A percentile compares a stretch with the other conserved stretches of the same genome.
These are phyloP conservation scores for Seriola dumerili DNA, from an alignment of 2,113 vertebrate genomes.

Conservation along the genomic window DNA sequence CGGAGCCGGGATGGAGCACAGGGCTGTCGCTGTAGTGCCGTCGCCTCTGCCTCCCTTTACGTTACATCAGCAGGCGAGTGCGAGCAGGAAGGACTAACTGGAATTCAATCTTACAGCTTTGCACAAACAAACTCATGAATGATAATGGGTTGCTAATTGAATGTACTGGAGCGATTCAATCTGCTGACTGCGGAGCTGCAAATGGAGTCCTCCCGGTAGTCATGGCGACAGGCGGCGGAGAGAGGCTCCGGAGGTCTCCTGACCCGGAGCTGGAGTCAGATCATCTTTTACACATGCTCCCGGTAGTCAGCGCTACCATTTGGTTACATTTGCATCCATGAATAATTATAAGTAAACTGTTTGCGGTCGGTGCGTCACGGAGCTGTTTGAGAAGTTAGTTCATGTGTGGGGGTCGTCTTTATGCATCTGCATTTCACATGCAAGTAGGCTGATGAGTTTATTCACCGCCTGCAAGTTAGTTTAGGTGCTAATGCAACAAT, in stretches of 20 bases:
- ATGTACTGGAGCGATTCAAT: slow-evolving; percentile 69
- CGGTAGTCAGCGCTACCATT: slow-evolving; percentile 32
- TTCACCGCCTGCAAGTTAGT: neutral
- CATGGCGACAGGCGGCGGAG: slow-evolving; percentile 58
- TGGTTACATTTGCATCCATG: slow-evolving; percentile 60
- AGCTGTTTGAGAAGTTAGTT: slow-evolving; percentile 38
- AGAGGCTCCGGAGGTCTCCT: slow-evolving; percentile 62
- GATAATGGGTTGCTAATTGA: slow-evolving; percentile 80
- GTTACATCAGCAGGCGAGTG: slow-evolving; percentile 49
- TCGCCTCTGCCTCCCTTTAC: slow-evolving; percentile 32
- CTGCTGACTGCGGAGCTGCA: slow-evolving; percentile 57
- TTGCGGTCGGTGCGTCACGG: slow-evolving; percentile 28
- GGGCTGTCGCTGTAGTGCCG: neutral
- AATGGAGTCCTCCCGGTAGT: slow-evolving; percentile 74
- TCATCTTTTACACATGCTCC: slow-evolving; percentile 50
- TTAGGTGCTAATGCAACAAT: slow-evolving; percentile 8
- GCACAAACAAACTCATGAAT: slow-evolving; percentile 81
- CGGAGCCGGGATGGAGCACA: neutral
- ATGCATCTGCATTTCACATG: neutral
- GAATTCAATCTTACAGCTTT: slow-evolving; percentile 70
- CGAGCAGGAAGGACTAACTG: slow-evolving; percentile 55
- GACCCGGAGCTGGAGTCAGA: slow-evolving; percentile 66
- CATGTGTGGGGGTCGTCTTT: neutral
- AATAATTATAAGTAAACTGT: slow-evolving; percentile 64
- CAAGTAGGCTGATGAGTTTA: neutral